Evolutionary conservation across 1,140 invertebrate genomes (phyloP).

Genomic region (Pogonomyrmex barbatus): DNA sequence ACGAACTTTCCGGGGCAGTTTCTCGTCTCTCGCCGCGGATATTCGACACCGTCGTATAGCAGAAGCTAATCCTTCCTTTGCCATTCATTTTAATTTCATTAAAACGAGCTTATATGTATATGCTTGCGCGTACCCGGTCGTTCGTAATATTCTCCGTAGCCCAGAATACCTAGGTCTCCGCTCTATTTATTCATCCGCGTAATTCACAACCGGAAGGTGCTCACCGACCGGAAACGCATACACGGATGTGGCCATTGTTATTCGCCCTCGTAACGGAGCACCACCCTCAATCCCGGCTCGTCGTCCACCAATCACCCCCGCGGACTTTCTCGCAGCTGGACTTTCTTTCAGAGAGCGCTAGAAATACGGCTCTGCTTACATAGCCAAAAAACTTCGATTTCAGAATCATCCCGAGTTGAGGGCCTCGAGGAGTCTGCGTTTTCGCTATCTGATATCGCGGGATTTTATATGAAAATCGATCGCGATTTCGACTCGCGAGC

Average conservation of each 20-base stretch:
- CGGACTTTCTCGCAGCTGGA: slow-evolving; percentile 41
- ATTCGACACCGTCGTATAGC: slow-evolving; percentile 55
- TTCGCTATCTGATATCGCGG: slow-evolving; percentile 26
- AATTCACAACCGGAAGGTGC: slow-evolving; percentile 85
- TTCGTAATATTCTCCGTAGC: slow-evolving; percentile 75
- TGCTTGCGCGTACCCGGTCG: slow-evolving; percentile 53
- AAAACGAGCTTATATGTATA: slow-evolving; percentile 79
- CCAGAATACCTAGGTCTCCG: slow-evolving; percentile 72
- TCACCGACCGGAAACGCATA: slow-evolving; percentile 84
- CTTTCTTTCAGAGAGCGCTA: slow-evolving; percentile 67
- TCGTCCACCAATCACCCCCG: slow-evolving; percentile 72
- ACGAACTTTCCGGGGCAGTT: slow-evolving; percentile 18
- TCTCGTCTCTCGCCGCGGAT: slow-evolving; percentile 36
- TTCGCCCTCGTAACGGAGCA: slow-evolving; percentile 67
- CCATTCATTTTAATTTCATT: slow-evolving; percentile 85
- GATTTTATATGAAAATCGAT: slow-evolving; percentile 42
- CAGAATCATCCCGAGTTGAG: slow-evolving; percentile 25
- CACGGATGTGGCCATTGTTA: slow-evolving; percentile 80
- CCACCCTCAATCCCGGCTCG: slow-evolving; percentile 49
- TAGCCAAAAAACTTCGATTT: slow-evolving; percentile 45
- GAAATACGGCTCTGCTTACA: slow-evolving; percentile 54
- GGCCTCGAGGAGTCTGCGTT: slow-evolving; percentile 3
- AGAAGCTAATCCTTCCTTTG: slow-evolving; percentile 81
- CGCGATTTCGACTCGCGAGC: background rate
- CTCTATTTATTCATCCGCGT: slow-evolving; percentile 85